Evolutionary conservation across 1,140 invertebrate species (phyloP), one percentile per base, ranked within the genome.

Genomic region (Aphelinus certus): DNA sequence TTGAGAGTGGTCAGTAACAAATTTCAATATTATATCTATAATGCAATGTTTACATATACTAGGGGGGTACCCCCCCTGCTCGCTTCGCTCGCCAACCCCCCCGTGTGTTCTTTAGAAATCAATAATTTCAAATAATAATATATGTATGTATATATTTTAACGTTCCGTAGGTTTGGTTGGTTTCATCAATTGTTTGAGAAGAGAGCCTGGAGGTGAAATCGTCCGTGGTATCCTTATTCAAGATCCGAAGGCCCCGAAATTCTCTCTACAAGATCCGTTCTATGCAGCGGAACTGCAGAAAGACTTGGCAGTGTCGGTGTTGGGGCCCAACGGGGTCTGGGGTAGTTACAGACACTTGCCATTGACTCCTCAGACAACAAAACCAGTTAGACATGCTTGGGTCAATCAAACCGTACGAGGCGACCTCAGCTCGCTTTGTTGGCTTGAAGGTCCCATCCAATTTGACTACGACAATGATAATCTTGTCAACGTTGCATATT

Each of bases 391-490:
- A 67, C 94, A 98, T 87, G 93, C 92, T 0, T 96, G 91, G 83
- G 92, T 94, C 0, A 95, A 97, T 85, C 92, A 94, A 1, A 77
- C 91, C 2, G 92, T 93, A 5, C 90, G 93, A 78, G 96, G 96
- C 64, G 97, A 98, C 84, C 86, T 99, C 42, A 94, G 93, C 0
- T 94, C 94, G 53, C 83, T 99, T 1, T 90, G 86, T 10, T 99
- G 97, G 97, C 87, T 97, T 1, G 88, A 94, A 84, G 93, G 91
- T 68, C 88, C 89, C 26, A 83, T 89, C 58, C 71, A 84, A 42
- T 73, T 82, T 49, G 78, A 61, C 0, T 48, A 4, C 1, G 75
- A 79, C 43, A 62, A 90, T 56, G 84, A 83, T 55, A 70, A 89
- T 79, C 68, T 91, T 0, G 77, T 90, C 1, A 87, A 89, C 64